Percentiles rank a stretch among this genome's conserved stretches.
phyloP scores from a whole-genome alignment of 2,888 invertebrate species.

The Metacarcinus magister region DNA sequence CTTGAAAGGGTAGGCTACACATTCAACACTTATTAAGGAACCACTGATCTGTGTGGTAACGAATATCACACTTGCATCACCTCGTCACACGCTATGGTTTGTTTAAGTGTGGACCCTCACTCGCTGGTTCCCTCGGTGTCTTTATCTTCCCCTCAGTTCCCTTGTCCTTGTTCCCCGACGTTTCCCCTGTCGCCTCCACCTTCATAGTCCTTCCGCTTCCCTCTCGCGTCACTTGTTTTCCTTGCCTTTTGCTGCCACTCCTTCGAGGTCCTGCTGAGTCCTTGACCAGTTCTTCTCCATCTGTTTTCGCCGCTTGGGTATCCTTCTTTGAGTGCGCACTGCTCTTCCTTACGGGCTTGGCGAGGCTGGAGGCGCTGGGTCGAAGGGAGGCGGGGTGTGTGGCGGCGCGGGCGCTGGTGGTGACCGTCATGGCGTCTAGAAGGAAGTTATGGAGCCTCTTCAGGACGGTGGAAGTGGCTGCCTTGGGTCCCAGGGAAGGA shows the following conservation, averaged over 20 bases:
- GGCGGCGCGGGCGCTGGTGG: conserved; percentile 62
- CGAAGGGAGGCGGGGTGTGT: conserved; percentile 71
- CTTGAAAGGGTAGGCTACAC: no score
- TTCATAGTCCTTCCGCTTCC: neutral
- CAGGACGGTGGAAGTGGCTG: conserved; percentile 66
- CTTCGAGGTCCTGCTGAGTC: neutral
- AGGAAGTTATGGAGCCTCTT: conserved; percentile 75
- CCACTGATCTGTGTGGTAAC: no score
- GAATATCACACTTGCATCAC: neutral
- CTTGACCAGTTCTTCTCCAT: neutral
- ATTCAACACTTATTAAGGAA: no score
- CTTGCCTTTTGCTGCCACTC: neutral
- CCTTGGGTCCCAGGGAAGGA: conserved; percentile 66
- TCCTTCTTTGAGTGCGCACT: neutral
- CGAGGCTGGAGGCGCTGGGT: conserved; percentile 71
- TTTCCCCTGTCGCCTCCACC: neutral
- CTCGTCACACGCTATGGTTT: neutral
- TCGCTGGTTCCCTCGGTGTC: neutral
- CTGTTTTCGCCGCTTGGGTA: neutral
- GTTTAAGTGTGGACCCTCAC: neutral
- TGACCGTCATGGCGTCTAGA: conserved; percentile 76
- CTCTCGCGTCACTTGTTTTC: neutral
- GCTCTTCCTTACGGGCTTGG: conserved; percentile 20
- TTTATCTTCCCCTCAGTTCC: conserved; percentile 5
- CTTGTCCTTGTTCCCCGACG: neutral